Base-by-base conservation (phyloP, 1,140 invertebrate species). In the Drosophila repletoides region DNA sequence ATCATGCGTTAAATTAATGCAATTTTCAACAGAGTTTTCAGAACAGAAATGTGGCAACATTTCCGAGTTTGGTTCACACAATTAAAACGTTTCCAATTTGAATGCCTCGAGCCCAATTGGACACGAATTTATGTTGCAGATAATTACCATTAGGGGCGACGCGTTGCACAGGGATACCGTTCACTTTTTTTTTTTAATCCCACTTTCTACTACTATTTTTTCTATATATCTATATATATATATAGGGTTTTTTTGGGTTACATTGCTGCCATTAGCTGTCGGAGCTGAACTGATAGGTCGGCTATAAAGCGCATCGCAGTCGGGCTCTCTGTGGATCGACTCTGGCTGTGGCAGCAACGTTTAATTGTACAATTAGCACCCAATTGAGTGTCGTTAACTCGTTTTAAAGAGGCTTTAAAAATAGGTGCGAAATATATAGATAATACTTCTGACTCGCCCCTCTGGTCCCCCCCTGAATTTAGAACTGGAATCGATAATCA, bases 281-380 rank as follows among this genome's bases (percentile, higher is more conserved):
- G 43, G 64, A 61, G 65, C 14, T 38, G 56, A 72, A 84, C 79
- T 84, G 80, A 84, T 60, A 26, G 28, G 41, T 12, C 22, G 14
- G 26, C 53, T 33, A 33, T n/a, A 12, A n/a, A 4, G 31, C 19
- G 29, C 17, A 21, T 59, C 36, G 40, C 40, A 14, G 29, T 17
- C 40, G 21, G 19, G 10, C 12, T 51, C 34, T 45, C 14, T 40
- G 22, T 21, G 38, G 36, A n/a, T 53, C 34, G 52, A 2, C 12
- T 45, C 19, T 17, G 5, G 4, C 22, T 26, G 12, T 71, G 24
- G 48, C 43, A 63, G 55, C 53, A 40, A 24, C 53, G 80, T 86
- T 86, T 86, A 87, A 80, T 86, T 86, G 81, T 76, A 76, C 75
- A 87, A 86, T 86, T 86, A 86, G 76, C 80, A 86, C 67, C 75